Base-by-base conservation (phyloP, 92 coral and sea anemone species). In the Palythoa heliodiscus region DNA sequence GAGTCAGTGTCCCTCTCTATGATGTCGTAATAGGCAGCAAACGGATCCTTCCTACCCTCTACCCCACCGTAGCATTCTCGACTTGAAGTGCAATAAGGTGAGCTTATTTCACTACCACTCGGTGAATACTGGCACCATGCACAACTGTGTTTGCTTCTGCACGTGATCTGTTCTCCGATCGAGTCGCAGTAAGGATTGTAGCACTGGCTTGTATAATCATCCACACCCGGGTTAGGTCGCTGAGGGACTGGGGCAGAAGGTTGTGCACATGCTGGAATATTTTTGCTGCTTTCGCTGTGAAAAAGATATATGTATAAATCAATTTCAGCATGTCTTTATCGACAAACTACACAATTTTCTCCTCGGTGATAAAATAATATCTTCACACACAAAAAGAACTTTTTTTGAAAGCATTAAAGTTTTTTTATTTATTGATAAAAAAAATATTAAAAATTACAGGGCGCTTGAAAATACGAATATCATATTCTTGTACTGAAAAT, bases 1-100 rank as follows among this genome's bases (percentile, higher is more conserved):
- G 50, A 66, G 5, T 5, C n/a, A 2, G 63, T 25, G 5, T 80
- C 74, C 4, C n/a, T 15, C 13, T 24, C 23, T 48, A 23, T 80
- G 84, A 80, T 80, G 25, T 12, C 47, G 58, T 80, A 80, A 6
- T n/a, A 5, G 20, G 84, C 48, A 10, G 40, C 84, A 24, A 80
- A 80, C 43, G 84, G 84, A 20, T 80, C 73, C 23, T 80, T 80
- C 15, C 84, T 13, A 5, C 73, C 60, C 48, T 80, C 47, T 1
- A 80, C 61, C 23, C 84, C 84, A 4, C 84, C 84, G 43, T 43
- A 80, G 74, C 84, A 80, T 23, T 80, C 84, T 19, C 84, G 66
- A 29, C 35, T 80, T 37, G 63, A 3, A 3, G 84, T 67, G 47
- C 84, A 80, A 52, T 80, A 66, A 40, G 84, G 60, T 7, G 73